Evolutionary conservation across 2,113 vertebrate genomes (phyloP).

Genomic region (Meriones unguiculatus): DNA sequence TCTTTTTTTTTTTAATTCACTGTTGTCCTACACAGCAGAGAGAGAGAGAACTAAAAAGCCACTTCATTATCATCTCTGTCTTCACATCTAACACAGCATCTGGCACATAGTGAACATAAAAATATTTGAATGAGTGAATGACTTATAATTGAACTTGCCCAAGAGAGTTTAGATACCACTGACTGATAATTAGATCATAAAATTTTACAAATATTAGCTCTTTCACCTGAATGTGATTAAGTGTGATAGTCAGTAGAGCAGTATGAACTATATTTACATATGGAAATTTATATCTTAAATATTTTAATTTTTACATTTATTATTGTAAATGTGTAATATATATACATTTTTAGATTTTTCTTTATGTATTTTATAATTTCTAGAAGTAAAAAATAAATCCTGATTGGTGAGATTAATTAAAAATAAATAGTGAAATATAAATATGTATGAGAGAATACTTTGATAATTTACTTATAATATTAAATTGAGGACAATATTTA

Average conservation of each 20-base stretch:
- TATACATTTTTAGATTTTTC: conserved; percentile 20
- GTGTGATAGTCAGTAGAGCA: background rate
- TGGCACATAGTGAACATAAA: background rate
- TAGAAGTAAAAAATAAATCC: conserved; percentile 58
- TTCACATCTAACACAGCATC: background rate
- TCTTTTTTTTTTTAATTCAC: conserved; percentile 20
- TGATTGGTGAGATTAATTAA: background rate
- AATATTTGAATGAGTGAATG: conserved; percentile 42
- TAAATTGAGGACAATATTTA: background rate
- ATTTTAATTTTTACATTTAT: conserved; percentile 21
- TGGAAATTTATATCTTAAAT: background rate
- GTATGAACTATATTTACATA: background rate
- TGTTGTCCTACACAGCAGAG: background rate
- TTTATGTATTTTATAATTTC: conserved; percentile 55
- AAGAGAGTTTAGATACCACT: conserved; percentile 9
- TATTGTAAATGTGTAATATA: conserved; percentile 21
- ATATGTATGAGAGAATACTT: background rate
- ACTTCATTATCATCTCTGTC: background rate
- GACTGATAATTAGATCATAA: conserved; percentile 44
- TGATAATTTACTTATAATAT: conserved; percentile 56
- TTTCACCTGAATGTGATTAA: conserved; percentile 8
- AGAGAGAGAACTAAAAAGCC: background rate
- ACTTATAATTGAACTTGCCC: conserved; percentile 46
- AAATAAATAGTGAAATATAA: background rate
- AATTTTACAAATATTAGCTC: conserved; percentile 22